phyloP scores from a whole-genome alignment of 1,140 invertebrate species.

The Drosophila varians region DNA sequence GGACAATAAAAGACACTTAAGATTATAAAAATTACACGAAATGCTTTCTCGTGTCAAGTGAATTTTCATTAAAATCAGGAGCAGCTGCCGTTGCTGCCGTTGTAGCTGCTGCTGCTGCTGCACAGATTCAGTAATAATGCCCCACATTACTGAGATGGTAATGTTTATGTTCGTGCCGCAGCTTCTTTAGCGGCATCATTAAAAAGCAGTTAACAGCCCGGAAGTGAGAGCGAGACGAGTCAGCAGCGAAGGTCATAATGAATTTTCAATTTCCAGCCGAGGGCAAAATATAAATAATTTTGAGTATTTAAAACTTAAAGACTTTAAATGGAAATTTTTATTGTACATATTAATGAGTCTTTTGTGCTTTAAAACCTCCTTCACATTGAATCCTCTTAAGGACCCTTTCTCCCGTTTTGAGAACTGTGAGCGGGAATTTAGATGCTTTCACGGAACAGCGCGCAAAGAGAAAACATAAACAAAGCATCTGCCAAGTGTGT shows the following conservation, averaged over 20 bases:
- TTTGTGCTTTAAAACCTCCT: background rate
- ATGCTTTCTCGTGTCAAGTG: slow-evolving; percentile 44
- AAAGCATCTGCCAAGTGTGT: slow-evolving; percentile 38
- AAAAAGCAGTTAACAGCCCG: slow-evolving; percentile 54
- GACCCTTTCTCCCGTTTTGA: background rate
- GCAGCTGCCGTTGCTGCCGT: slow-evolving; percentile 1
- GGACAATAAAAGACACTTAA: slow-evolving; percentile 62
- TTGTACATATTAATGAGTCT: background rate
- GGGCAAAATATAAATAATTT: background rate
- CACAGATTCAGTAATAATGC: slow-evolving; percentile 42
- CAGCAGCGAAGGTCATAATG: slow-evolving; percentile 24
- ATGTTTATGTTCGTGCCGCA: slow-evolving; percentile 23
- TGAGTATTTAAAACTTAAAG: background rate
- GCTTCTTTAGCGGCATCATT: slow-evolving; percentile 48
- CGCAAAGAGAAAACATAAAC: slow-evolving; percentile 27
- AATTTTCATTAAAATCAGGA: slow-evolving; percentile 57
- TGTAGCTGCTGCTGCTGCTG: slow-evolving; percentile 4
- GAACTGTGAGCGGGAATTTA: slow-evolving; percentile 15
- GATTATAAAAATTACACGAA: slow-evolving; percentile 73
- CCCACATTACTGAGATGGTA: slow-evolving; percentile 24
- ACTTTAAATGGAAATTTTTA: background rate
- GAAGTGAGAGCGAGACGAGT: slow-evolving; percentile 24
- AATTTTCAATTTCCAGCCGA: slow-evolving; percentile 17
- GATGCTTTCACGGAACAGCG: slow-evolving; percentile 13
- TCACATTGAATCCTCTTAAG: background rate